Base-by-base conservation (phyloP, 2,797 vertebrate species). In the Sebastiscus albofasciatus region DNA sequence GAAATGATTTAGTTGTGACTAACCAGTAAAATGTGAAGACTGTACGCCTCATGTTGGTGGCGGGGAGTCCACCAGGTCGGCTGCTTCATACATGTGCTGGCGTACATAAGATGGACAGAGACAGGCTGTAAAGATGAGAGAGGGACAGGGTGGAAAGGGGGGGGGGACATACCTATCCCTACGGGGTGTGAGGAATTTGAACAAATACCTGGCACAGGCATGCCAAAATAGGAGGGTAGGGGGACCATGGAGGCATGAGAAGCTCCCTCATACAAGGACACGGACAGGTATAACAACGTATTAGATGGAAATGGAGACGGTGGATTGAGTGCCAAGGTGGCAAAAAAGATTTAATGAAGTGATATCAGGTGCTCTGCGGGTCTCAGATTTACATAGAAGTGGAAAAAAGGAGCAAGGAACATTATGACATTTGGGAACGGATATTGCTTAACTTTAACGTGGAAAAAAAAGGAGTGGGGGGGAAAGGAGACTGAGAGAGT, bases 181-280 rank as follows among this genome's bases (percentile, higher is more conserved):
- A 91, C 89, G 89, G 96, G 96, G 96, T 94, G 95, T 95, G 95
- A 95, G 95, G 96, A 96, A 97, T 96, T 96, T 96, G 90, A 93
- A 96, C 95, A 96, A 96, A 97, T 96, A 96, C 96, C 96, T 96
- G 96, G 92, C 96, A 96, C 91, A 79, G 89, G 91, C 91, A 94
- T 95, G 96, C 94, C 95, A 96, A 96, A 96, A 94, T 91, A 91
- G 92, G 85, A 61, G 82, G 64, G 79, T 81, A 83, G 87, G 84
- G 82, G 8, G 75, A 27, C 22, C 66, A 9, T 58, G 54, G 80
- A 84, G 67, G 71, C 80, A 83, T 80, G 85, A 90, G 87, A 82
- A 80, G 81, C 75, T 78, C 76, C 77, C 36, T 85, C 72, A 72
- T 52, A 77, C 52, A 55, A 67, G 73, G 58, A 83, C 74, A 84